Percentiles rank a stretch among this genome's conserved stretches.
Conservation (phyloP, 1,140 invertebrate species). For the Rhopalosiphum padi region DNA sequence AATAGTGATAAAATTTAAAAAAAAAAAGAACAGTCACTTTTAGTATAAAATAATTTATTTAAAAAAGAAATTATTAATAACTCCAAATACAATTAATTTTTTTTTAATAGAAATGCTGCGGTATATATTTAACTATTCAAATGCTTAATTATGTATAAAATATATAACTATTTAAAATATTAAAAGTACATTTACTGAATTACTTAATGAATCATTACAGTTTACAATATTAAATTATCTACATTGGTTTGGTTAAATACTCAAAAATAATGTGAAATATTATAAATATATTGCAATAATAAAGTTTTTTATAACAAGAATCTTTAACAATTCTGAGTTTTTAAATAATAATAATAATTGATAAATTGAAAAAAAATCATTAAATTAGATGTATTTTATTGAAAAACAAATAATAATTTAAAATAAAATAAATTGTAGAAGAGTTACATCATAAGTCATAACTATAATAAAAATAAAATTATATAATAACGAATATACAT, state of each 20-base stretch:
- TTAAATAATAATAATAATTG: neutral
- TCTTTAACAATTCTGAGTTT: neutral
- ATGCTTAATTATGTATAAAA: constrained; percentile 21
- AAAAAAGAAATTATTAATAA: too few species aligned
- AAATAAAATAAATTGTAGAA: neutral
- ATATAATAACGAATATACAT: constrained; percentile 29
- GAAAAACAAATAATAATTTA: neutral
- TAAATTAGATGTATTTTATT: neutral
- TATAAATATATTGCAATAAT: constrained; percentile 16
- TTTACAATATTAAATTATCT: neutral
- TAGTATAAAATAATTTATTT: constrained; percentile 19
- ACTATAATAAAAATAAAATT: constrained; percentile 36
- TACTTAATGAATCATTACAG: neutral
- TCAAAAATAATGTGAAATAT: neutral
- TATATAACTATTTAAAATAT: constrained; percentile 23
- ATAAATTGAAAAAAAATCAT: neutral
- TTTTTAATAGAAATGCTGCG: neutral
- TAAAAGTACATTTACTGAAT: neutral
- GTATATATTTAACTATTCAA: neutral
- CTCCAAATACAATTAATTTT: neutral
- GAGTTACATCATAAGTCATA: neutral
- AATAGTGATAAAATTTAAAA: neutral
- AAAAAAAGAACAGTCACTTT: neutral
- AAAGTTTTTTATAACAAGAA: neutral
- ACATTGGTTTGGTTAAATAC: neutral